phyloP scores from a whole-genome alignment of 2,113 vertebrate species.

The Motacilla tschutschensis region DNA sequence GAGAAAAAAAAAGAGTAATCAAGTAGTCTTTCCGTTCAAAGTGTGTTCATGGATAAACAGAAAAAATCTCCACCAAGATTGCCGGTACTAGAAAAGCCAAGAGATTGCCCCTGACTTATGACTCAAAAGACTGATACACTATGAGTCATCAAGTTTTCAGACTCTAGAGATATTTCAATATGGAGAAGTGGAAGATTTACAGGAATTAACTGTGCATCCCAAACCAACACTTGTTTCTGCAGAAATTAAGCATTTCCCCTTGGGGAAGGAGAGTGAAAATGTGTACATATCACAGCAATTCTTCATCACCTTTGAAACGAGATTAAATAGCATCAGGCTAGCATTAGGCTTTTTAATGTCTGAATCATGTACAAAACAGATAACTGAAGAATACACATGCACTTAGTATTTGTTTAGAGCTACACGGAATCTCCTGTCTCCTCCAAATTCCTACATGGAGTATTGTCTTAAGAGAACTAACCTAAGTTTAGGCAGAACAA shows the following conservation, averaged over 20 bases:
- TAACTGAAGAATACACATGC: accelerated
- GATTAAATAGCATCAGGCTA: not conserved
- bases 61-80: not conserved
- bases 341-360: not conserved
- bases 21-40: not conserved
- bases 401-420: not conserved
- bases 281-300: not conserved
- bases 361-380: not conserved
- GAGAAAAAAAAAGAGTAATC: not conserved
- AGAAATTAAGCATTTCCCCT: not conserved
- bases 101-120: not conserved
- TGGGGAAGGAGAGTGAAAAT: not conserved
- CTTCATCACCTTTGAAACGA: not conserved
- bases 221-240: not conserved
- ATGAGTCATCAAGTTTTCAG: constrained; percentile 52
- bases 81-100: constrained; percentile 9
- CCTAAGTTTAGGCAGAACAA: not conserved
- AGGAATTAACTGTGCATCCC: not conserved
- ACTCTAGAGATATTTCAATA: not conserved
- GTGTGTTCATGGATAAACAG: not conserved
- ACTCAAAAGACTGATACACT: constrained; percentile 32
- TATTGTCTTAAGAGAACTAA: not conserved
- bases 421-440: not conserved
- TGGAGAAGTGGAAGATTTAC: not conserved
- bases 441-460: not conserved